Conservation (phyloP, 2,113 vertebrate species). For the Ctenodactylus gundi region DNA sequence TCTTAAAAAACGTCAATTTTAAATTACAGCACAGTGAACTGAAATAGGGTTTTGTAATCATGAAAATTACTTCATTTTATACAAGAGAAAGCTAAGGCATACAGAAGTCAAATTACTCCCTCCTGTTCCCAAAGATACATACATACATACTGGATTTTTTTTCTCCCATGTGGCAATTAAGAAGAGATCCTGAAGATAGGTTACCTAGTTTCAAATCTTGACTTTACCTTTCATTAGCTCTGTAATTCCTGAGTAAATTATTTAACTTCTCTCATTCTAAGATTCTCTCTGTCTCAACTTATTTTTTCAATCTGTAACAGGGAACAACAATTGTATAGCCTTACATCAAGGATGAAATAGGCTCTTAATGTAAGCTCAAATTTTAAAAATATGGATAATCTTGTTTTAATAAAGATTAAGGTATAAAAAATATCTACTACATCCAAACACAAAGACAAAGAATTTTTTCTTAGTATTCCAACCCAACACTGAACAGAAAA, state of each 20-base stretch:
- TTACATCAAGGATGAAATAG: neutral
- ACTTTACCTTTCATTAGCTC: neutral
- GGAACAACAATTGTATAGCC: neutral
- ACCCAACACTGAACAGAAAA: neutral
- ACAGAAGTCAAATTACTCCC: neutral
- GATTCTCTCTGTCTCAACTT: neutral
- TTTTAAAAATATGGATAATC: neutral
- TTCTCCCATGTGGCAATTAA: neutral
- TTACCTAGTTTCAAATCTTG: neutral
- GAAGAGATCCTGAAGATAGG: neutral
- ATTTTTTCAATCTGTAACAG: neutral
- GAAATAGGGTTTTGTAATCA: neutral
- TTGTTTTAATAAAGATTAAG: neutral
- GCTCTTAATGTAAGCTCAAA: neutral
- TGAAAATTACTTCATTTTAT: conserved; percentile 1
- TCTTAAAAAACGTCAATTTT: neutral
- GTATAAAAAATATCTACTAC: neutral
- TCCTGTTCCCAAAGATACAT: neutral
- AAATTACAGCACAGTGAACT: neutral
- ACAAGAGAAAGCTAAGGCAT: neutral
- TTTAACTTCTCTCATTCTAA: neutral
- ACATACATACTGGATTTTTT: neutral
- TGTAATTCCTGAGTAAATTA: neutral
- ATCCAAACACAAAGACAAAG: conserved; percentile 1
- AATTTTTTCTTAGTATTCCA: neutral